These are phyloP conservation scores for Eupithecia tripunctaria DNA, from an alignment of 2,888 invertebrate genomes.

Conservation along the genomic window DNA sequence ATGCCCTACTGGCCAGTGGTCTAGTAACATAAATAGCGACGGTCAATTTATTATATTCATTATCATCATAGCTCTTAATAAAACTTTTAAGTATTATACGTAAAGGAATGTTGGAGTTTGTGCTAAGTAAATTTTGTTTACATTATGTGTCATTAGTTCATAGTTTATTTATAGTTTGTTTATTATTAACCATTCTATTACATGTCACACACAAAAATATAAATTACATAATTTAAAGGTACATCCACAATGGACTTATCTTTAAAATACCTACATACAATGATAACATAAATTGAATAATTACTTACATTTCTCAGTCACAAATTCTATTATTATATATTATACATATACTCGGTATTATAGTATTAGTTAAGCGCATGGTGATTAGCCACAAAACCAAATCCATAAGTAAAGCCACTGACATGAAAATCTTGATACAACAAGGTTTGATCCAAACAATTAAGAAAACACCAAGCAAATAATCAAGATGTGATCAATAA, in stretches of 20 bases:
- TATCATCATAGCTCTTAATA: neutral
- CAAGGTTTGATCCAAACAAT: neutral
- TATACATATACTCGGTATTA: too few species aligned
- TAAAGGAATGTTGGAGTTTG: neutral
- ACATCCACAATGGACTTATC: too few species aligned
- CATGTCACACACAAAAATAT: too few species aligned
- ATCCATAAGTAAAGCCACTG: neutral
- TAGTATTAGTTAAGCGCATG: neutral
- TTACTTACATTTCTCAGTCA: too few species aligned
- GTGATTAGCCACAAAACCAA: neutral
- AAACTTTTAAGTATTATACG: neutral
- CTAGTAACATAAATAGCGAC: slow-evolving; percentile 14
- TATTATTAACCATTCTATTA: too few species aligned
- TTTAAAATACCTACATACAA: too few species aligned
- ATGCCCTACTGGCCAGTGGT: slow-evolving; percentile 32
- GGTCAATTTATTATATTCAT: neutral
- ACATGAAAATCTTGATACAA: neutral
- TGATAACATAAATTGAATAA: too few species aligned
- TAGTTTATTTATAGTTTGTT: too few species aligned
- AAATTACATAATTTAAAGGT: too few species aligned
- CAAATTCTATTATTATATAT: too few species aligned
- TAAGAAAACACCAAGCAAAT: neutral
- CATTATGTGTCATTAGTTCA: too few species aligned
- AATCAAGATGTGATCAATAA: neutral
- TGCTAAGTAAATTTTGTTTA: too few species aligned